Evolutionary conservation across 2,797 vertebrate genomes (phyloP), one percentile per base, ranked within the genome.

Genomic region (Eospalax fontanierii): DNA sequence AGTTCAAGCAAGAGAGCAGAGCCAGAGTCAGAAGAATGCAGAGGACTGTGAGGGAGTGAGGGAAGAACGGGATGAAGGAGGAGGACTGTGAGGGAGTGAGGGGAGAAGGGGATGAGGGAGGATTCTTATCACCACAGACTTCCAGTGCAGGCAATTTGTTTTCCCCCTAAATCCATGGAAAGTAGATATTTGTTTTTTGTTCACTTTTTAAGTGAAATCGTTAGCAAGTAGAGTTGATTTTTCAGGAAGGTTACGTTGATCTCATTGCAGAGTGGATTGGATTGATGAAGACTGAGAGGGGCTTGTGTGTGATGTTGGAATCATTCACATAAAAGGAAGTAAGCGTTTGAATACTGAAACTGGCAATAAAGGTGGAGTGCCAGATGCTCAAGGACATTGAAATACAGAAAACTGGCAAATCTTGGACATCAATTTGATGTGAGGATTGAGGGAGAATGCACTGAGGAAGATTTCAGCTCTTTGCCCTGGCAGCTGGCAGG

Each of bases 371-470:
- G 76, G 46, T 50, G 16, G 68, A 76, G 74, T 2, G 18, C 28
- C 91, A 38, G 21, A 22, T 90, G 19, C 70, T 57, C 24, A 83
- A 66, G 54, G 50, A 46, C 46, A 68, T 18, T 75, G 65, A 66
- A 66, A 95, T 85, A 35, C 57, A 89, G 26, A 92, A 90, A 43
- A 54, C 28, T 73, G 63, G 35, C 46, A 83, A 54, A 33, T 33
- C n/a, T 68, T 61, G 30, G 40, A 66, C 59, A 19, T 57, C 61
- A n/a, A 87, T 68, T 89, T 83, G n/a, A 75, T 70, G 40, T 68
- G 38, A 87, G 22, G 15, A 83, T 8, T 30, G 71, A 80, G 26
- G 24, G 28, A 30, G 75, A 90, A 50, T 57, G 63, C 78, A 18
- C 59, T 46, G 11, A 84, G 74, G 28, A 93, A 70, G 28, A 66